These are phyloP conservation scores for Mustela lutreola DNA, from an alignment of 2,113 vertebrate genomes.

Conservation along the genomic window DNA sequence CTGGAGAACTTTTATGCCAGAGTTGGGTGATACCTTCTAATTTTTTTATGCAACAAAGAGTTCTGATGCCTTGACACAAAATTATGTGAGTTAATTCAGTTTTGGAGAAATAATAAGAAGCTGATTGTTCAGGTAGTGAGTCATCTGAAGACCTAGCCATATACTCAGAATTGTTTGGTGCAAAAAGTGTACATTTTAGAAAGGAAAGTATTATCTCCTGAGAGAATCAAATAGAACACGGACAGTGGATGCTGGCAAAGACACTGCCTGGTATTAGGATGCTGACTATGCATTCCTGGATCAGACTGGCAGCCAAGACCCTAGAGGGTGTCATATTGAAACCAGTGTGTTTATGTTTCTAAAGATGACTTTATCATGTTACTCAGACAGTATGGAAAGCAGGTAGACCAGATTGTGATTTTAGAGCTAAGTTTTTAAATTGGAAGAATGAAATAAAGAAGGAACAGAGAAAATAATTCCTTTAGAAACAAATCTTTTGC, in stretches of 20 bases:
- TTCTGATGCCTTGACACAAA: not conserved
- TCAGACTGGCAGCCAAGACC: not conserved
- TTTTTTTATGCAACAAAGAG: not conserved
- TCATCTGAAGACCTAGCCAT: not conserved
- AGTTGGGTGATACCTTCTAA: not conserved
- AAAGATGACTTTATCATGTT: not conserved
- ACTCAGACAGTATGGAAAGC: conserved; percentile 31
- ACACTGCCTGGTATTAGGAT: not conserved
- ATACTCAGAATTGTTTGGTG: not conserved
- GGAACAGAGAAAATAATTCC: not conserved
- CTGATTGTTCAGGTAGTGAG: not conserved
- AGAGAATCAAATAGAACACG: not conserved
- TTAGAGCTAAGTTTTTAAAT: not conserved
- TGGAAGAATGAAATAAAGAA: not conserved
- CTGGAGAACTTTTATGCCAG: not conserved
- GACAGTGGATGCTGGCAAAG: not conserved
- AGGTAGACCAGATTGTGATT: not conserved
- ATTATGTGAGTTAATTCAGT: not conserved
- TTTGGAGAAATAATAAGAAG: not conserved
- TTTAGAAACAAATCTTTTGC: conserved; percentile 19
- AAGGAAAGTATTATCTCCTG: not conserved
- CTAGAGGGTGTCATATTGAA: not conserved
- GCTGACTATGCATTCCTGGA: not conserved
- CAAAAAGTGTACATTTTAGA: not conserved
- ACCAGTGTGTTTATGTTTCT: not conserved